phyloP scores from a whole-genome alignment of 2,113 vertebrate genomes.

The Harpagus bidentatus region DNA sequence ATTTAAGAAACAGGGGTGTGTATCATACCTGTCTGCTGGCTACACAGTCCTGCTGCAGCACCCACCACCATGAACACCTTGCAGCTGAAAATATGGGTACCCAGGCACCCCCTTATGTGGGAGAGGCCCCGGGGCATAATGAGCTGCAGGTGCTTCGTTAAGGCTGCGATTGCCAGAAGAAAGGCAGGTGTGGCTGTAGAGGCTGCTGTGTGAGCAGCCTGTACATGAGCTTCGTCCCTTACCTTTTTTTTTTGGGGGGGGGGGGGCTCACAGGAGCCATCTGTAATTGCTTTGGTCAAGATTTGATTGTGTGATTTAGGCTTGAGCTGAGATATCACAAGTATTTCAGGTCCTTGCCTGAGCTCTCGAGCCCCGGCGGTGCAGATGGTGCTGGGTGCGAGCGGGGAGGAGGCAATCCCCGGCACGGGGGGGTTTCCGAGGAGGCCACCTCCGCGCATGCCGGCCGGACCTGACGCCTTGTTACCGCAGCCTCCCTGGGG shows the following conservation, averaged over 20 bases:
- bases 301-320: neutral
- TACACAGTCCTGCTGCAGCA: fast-evolving
- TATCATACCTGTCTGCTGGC: neutral
- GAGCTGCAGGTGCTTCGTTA: neutral
- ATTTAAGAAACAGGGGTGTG: fast-evolving
- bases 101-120: neutral
- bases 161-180: neutral
- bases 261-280: neutral
- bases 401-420: neutral
- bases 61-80: fast-evolving
- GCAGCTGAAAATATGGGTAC: fast-evolving
- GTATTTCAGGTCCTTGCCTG: neutral
- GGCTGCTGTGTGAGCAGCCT: neutral
- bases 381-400: neutral
- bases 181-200: neutral
- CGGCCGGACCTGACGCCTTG: fast-evolving
- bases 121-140: neutral
- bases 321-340: neutral
- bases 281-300: neutral
- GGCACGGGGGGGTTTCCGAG: fast-evolving
- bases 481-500: too few relatives aligned
- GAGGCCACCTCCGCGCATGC: fast-evolving
- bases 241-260: too few relatives aligned
- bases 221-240: neutral
- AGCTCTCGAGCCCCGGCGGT: neutral